Percentiles rank a stretch among this genome's conserved stretches.
These are phyloP conservation scores for Stegostoma tigrinum DNA, from an alignment of 2,113 vertebrate species.

Conservation along the genomic window DNA sequence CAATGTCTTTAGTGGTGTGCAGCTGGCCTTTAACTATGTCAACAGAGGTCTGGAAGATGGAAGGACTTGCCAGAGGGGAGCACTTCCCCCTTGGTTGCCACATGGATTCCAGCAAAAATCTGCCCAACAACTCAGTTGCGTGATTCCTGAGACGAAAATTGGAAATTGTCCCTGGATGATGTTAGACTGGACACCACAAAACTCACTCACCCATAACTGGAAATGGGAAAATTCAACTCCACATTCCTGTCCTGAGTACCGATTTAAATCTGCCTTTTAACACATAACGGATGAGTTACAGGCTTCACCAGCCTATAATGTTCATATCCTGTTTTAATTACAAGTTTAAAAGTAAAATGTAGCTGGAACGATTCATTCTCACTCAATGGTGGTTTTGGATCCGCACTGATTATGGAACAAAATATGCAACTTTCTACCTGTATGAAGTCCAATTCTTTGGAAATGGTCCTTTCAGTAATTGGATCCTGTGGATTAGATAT, in stretches of 20 bases:
- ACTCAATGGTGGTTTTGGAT: not conserved
- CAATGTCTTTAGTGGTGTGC: too few relatives aligned
- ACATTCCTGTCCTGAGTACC: not conserved
- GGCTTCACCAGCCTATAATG: not conserved
- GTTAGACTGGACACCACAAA: too few relatives aligned
- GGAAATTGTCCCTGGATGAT: too few relatives aligned
- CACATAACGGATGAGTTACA: not conserved
- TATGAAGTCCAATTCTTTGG: constrained; percentile 2
- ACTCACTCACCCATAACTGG: too few relatives aligned
- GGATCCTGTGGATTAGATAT: not conserved
- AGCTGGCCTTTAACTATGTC: too few relatives aligned
- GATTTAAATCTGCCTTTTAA: not conserved
- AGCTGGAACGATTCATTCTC: not conserved
- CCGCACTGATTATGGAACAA: not conserved
- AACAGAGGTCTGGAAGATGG: too few relatives aligned
- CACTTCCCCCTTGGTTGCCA: too few relatives aligned
- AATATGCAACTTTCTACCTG: constrained; percentile 18
- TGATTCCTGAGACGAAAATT: too few relatives aligned
- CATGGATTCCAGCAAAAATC: too few relatives aligned
- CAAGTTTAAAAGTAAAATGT: not conserved
- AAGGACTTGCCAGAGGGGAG: too few relatives aligned
- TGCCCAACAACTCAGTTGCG: too few relatives aligned
- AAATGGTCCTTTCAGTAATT: not conserved
- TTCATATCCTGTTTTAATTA: not conserved
- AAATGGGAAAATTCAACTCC: too few relatives aligned